phyloP scores from a whole-genome alignment of 2,797 vertebrate genomes.

The Taenioides sp. region DNA sequence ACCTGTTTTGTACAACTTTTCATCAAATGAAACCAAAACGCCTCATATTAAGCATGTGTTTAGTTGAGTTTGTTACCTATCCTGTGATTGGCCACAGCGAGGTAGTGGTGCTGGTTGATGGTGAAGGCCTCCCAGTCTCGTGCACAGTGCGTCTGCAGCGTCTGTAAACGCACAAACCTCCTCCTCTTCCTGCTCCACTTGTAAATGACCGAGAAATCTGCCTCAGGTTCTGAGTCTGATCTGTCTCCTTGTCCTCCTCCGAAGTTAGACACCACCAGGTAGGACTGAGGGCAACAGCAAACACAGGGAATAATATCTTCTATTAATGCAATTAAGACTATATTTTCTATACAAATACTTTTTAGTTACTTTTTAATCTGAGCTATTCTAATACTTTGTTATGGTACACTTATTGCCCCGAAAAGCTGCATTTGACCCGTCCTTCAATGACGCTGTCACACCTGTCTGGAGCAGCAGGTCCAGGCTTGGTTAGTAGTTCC shows the following conservation, averaged over 20 bases:
- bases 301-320: not conserved
- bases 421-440: not conserved
- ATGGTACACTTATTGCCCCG: too few species aligned
- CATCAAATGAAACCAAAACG: too few species aligned
- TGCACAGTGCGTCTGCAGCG: constrained; percentile 87
- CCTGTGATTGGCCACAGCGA: constrained; percentile 95
- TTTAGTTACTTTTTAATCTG: too few species aligned
- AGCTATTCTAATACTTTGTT: too few species aligned
- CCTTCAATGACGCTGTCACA: not conserved
- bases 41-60: too few species aligned
- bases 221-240: constrained; percentile 62
- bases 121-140: constrained; percentile 96
- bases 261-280: constrained; percentile 93
- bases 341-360: too few species aligned
- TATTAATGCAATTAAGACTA: not conserved
- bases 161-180: constrained; percentile 86
- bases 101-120: constrained; percentile 86
- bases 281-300: constrained; percentile 74
- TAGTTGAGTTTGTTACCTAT: constrained; percentile 78
- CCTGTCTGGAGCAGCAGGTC: not conserved
- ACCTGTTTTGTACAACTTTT: too few species aligned
- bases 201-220: constrained; percentile 91
- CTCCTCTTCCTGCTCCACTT: constrained; percentile 89
- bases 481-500: not conserved
- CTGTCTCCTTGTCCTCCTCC: constrained; percentile 60